phyloP scores from a whole-genome alignment of 2,888 invertebrate species.

The Abrostola tripartita region DNA sequence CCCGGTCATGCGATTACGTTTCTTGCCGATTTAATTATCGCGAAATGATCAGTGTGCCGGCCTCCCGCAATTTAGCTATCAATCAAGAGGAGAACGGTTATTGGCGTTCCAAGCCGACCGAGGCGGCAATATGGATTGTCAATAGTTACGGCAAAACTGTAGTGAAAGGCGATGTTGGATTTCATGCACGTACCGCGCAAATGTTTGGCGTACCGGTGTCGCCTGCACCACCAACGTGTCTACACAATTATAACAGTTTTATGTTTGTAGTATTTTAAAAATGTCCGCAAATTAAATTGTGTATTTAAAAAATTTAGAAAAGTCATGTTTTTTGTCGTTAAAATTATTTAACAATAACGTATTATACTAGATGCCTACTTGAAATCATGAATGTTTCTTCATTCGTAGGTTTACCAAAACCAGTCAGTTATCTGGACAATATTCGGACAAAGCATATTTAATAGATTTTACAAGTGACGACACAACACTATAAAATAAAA shows the following conservation, averaged over 20 bases:
- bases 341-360: too few relatives aligned
- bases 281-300: too few relatives aligned
- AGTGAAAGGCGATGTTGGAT: conserved; percentile 70
- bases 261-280: too few relatives aligned
- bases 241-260: conserved; percentile 33
- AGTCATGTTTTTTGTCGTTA: too few relatives aligned
- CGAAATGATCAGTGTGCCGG: conserved; percentile 85
- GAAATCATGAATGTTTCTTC: too few relatives aligned
- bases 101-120: conserved; percentile 66
- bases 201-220: conserved; percentile 47
- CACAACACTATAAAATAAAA: too few relatives aligned
- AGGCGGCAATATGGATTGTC: conserved; percentile 71
- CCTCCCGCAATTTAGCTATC: conserved; percentile 87
- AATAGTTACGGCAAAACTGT: conserved; percentile 67
- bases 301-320: too few relatives aligned
- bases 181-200: conserved; percentile 49
- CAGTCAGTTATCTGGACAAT: too few relatives aligned
- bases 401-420: too few relatives aligned
- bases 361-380: too few relatives aligned
- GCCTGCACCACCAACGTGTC: conserved; percentile 28
- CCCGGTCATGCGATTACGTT: conserved; percentile 88
- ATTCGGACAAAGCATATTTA: too few relatives aligned
- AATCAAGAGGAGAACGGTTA: conserved; percentile 79
- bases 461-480: too few relatives aligned
- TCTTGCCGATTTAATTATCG: conserved; percentile 87